These are phyloP conservation scores for Bedellia somnulentella DNA, from an alignment of 2,888 invertebrate genomes.

Conservation along the genomic window DNA sequence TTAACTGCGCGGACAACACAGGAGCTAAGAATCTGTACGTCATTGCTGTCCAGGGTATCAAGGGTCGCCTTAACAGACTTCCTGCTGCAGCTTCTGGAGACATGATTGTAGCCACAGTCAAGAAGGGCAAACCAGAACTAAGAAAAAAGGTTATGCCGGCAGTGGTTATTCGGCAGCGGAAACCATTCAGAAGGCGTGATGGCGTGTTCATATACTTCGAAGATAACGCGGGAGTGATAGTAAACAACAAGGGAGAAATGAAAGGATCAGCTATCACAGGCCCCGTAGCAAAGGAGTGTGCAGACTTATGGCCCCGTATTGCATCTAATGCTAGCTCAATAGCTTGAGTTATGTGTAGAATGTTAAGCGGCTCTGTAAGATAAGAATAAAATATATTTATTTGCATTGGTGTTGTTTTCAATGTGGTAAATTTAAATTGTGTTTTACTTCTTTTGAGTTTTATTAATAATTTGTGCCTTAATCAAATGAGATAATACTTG, in stretches of 20 bases:
- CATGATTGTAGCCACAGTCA: slow-evolving; percentile 99
- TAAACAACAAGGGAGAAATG: slow-evolving; percentile 99
- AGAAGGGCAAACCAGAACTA: slow-evolving; percentile 99
- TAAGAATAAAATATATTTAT: no score
- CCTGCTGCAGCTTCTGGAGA: slow-evolving; percentile 98
- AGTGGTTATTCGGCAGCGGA: slow-evolving; percentile 97
- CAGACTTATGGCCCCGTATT: slow-evolving; percentile 99
- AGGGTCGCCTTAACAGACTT: slow-evolving; percentile 95
- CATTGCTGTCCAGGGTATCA: slow-evolving; percentile 97
- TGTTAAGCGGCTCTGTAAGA: no score
- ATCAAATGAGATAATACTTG: no score
- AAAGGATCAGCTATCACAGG: slow-evolving; percentile 99
- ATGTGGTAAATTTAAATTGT: no score
- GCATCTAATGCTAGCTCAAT: slow-evolving; percentile 99
- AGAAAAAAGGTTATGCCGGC: slow-evolving; percentile 99
- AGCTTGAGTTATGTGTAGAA: no score
- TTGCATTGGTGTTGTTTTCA: no score
- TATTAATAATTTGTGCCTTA: no score
- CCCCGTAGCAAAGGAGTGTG: slow-evolving; percentile 99
- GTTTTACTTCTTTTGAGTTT: no score
- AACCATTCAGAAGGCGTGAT: slow-evolving; percentile 98
- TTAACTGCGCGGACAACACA: slow-evolving; percentile 99
- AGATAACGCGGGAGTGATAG: slow-evolving; percentile 99
- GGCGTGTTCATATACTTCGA: slow-evolving; percentile 99
- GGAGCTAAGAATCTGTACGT: slow-evolving; percentile 99